Conservation (phyloP, 2,797 vertebrate genomes). For the Cuculus canorus region DNA sequence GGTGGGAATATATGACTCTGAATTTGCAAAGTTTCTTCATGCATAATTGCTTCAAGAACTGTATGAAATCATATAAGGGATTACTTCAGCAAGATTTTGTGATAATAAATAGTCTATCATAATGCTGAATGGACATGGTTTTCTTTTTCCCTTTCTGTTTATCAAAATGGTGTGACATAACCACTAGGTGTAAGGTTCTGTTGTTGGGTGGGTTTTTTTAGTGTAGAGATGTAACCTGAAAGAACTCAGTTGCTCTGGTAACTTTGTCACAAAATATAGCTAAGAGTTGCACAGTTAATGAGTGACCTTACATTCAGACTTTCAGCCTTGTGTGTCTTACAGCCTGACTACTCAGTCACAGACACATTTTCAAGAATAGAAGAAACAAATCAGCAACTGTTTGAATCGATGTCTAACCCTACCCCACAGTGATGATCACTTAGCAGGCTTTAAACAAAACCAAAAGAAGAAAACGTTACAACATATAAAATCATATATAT, state of each 20-base stretch:
- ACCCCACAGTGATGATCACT: not conserved
- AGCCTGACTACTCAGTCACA: not conserved
- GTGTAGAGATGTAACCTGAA: not conserved
- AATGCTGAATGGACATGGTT: not conserved
- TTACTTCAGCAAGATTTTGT: not conserved
- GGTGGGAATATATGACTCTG: not conserved
- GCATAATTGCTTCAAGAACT: not conserved
- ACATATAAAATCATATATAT: no score
- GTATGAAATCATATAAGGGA: fast-evolving
- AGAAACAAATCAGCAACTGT: not conserved
- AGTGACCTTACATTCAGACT: not conserved
- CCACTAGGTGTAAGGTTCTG: not conserved
- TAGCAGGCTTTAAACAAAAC: not conserved
- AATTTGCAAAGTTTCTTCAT: not conserved
- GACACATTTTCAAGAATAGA: not conserved
- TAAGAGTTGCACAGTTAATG: not conserved
- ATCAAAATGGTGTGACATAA: not conserved
- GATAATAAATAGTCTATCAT: not conserved
- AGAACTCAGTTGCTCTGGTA: not conserved
- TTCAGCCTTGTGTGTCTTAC: not conserved
- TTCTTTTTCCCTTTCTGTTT: not conserved
- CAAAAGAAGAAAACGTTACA: not conserved
- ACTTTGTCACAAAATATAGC: not conserved
- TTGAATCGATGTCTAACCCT: not conserved
- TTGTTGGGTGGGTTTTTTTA: no score